Conservation (phyloP, 2,113 vertebrate genomes). For the Uropsilus gracilis region DNA sequence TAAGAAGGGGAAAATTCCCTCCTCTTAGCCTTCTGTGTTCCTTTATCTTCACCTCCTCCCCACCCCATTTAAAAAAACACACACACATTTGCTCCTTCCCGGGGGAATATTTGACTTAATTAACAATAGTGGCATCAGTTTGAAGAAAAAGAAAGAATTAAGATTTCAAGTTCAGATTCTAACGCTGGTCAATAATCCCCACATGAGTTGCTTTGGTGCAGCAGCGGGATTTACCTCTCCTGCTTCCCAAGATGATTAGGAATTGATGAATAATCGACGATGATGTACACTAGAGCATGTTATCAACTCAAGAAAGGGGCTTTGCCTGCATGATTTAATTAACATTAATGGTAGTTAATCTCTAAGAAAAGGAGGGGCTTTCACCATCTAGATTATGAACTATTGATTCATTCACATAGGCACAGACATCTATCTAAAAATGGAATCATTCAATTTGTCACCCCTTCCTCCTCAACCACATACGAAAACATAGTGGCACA, state of each 20-base stretch:
- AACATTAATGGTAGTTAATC: conserved; percentile 54
- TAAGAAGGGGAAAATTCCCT: background rate
- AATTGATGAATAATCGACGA: conserved; percentile 16
- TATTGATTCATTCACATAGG: conserved; percentile 61
- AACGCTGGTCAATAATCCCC: conserved; percentile 49
- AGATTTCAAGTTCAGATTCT: conserved; percentile 54
- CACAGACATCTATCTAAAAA: conserved; percentile 44
- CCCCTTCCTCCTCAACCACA: background rate
- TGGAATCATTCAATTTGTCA: conserved; percentile 42
- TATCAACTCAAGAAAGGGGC: conserved; percentile 62
- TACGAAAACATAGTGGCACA: background rate
- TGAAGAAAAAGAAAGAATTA: conserved; percentile 57
- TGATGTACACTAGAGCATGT: conserved; percentile 30
- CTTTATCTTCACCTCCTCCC: background rate
- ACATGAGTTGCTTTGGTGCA: conserved; percentile 16
- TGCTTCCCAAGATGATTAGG: conserved; percentile 43
- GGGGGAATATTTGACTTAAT: conserved; percentile 57
- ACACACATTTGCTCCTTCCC: background rate
- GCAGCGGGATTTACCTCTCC: conserved; percentile 55
- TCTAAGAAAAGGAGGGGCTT: conserved; percentile 44
- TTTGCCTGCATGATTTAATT: conserved; percentile 52
- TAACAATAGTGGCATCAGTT: conserved; percentile 54
- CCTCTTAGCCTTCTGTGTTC: background rate
- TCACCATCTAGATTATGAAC: conserved; percentile 48
- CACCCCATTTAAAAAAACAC: background rate